Conservation (phyloP, 2,113 vertebrate species). For the Cariama cristata region DNA sequence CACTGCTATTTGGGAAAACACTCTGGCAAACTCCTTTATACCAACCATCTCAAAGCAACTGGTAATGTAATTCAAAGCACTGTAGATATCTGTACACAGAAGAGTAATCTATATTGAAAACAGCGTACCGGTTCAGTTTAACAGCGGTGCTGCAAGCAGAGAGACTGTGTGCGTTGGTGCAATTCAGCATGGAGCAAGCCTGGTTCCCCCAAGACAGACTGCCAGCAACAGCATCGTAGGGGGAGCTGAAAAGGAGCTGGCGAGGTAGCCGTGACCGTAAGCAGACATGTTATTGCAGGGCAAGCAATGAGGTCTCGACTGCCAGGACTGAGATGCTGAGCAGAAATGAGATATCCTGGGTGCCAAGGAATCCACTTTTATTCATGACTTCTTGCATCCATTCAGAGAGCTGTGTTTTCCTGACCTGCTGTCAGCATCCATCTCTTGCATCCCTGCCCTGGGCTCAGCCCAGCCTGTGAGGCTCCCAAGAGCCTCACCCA, state of each 20-base stretch:
- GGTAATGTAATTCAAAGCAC: not conserved
- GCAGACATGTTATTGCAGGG: not conserved
- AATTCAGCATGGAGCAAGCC: not conserved
- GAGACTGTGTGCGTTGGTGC: not conserved
- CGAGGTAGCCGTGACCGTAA: not conserved
- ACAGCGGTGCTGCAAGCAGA: not conserved
- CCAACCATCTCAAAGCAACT: not conserved
- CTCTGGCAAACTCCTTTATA: not conserved
- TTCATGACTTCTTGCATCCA: not conserved
- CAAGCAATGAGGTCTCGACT: not conserved
- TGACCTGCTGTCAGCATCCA: not conserved
- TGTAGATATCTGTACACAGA: not conserved
- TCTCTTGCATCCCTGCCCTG: not conserved
- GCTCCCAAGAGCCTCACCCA: not conserved
- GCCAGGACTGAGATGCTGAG: not conserved
- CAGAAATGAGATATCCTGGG: not conserved
- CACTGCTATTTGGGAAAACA: not conserved
- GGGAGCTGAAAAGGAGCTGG: not conserved
- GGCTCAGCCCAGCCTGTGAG: not conserved
- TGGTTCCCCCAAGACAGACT: not conserved
- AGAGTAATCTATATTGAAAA: not conserved
- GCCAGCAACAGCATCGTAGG: not conserved
- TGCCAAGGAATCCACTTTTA: not conserved
- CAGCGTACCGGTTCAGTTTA: not conserved
- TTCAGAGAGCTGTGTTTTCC: not conserved